These are phyloP conservation scores for Xestia ashworthii DNA, from an alignment of 2,888 invertebrate genomes.

Conservation along the genomic window DNA sequence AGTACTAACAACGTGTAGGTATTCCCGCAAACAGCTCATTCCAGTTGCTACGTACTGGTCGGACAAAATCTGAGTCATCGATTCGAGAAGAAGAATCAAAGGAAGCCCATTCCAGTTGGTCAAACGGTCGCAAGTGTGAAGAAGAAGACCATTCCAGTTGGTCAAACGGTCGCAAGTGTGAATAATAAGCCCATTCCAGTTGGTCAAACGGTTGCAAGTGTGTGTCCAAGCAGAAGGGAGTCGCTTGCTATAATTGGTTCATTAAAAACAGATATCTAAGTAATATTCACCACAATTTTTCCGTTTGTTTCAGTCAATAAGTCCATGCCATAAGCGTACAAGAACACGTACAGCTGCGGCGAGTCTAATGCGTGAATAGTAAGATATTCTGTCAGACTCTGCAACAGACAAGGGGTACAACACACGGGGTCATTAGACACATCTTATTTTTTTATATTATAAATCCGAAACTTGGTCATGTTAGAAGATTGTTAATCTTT, in stretches of 20 bases:
- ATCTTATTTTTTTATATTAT: not conserved
- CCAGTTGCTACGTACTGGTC: no score
- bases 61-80: no score
- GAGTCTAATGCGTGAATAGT: constrained; percentile 83
- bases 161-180: not conserved
- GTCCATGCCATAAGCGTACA: constrained; percentile 84
- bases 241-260: not conserved
- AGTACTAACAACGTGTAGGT: no score
- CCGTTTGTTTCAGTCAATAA: constrained; percentile 61
- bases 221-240: not conserved
- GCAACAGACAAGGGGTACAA: constrained; percentile 39
- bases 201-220: not conserved
- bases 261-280: not conserved
- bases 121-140: not conserved
- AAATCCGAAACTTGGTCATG: not conserved
- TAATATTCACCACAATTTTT: constrained; percentile 64
- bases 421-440: not conserved
- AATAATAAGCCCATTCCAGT: not conserved
- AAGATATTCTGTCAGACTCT: constrained; percentile 83
- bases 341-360: constrained; percentile 81
- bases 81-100: no score
- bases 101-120: not conserved
- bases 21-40: not conserved
- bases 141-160: not conserved
- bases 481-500: not conserved